phyloP scores from a whole-genome alignment of 2,797 vertebrate species.

The Aselliscus stoliczkanus region DNA sequence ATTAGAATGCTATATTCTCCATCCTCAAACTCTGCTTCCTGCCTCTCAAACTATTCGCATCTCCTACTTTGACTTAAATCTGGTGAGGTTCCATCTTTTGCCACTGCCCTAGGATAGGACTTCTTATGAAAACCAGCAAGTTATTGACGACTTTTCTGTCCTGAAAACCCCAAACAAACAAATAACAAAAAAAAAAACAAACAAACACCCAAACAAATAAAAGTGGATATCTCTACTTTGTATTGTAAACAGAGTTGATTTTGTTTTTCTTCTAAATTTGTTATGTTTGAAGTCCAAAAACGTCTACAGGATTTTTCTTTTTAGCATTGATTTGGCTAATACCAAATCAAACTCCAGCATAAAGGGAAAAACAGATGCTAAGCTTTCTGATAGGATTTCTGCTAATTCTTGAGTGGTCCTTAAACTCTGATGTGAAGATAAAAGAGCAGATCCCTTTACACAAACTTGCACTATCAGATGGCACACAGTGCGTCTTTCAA shows the following conservation, averaged over 20 bases:
- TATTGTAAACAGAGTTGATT: background rate
- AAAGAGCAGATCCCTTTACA: background rate
- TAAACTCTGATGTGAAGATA: background rate
- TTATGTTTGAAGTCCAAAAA: background rate
- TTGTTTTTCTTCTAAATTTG: background rate
- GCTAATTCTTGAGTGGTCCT: background rate
- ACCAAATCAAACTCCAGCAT: background rate
- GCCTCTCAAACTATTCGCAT: background rate
- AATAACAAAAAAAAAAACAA: background rate
- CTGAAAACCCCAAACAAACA: background rate
- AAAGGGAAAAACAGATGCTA: background rate
- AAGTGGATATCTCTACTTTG: background rate
- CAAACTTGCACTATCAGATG: background rate
- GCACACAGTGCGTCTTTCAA: background rate
- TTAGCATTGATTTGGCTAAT: background rate
- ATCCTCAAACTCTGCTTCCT: background rate
- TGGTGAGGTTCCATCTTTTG: background rate
- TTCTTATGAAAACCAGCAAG: background rate
- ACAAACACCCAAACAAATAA: background rate
- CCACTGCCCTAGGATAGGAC: background rate
- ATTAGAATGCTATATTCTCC: background rate
- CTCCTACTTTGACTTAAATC: background rate
- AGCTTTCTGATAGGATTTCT: background rate
- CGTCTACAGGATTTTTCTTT: background rate
- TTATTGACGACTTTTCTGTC: background rate